Evolutionary conservation across 1,140 invertebrate genomes (phyloP).

Genomic region (Pogonomyrmex barbatus): DNA sequence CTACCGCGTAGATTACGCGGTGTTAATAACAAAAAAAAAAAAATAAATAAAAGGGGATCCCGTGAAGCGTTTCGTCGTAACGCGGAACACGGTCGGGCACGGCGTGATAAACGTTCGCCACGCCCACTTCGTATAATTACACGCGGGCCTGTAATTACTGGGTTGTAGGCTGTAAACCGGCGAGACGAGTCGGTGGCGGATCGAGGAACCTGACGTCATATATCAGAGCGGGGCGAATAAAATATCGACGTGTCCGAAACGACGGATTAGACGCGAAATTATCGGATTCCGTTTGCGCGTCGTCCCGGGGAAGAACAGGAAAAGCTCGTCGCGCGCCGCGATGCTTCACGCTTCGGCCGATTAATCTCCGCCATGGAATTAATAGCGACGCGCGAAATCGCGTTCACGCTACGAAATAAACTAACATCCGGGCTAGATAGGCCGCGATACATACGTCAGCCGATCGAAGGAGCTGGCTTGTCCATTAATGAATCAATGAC

Average conservation of each 20-base stretch:
- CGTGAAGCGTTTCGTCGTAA: slow-evolving; percentile 43
- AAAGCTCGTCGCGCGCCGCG: background rate
- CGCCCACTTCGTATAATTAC: slow-evolving; percentile 75
- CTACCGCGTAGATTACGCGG: slow-evolving; percentile 39
- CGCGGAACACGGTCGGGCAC: slow-evolving; percentile 56
- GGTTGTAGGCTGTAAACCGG: slow-evolving; percentile 65
- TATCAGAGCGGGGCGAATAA: slow-evolving; percentile 55
- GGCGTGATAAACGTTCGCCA: slow-evolving; percentile 71
- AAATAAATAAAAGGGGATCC: slow-evolving; percentile 36
- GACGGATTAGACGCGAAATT: slow-evolving; percentile 55
- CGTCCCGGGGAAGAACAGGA: background rate
- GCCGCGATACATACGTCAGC: background rate
- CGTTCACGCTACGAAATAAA: slow-evolving; percentile 25
- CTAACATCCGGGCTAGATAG: slow-evolving; percentile 35
- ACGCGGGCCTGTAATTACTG: slow-evolving; percentile 73
- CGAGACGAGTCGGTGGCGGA: slow-evolving; percentile 44
- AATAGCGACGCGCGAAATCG: slow-evolving; percentile 13
- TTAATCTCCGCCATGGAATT: slow-evolving; percentile 5
- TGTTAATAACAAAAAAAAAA: slow-evolving; percentile 21
- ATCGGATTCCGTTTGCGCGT: background rate
- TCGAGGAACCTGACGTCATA: slow-evolving; percentile 49
- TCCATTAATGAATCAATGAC: background rate
- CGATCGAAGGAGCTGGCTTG: background rate
- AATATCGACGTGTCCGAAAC: slow-evolving; percentile 63
- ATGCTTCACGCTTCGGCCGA: background rate